These are phyloP conservation scores for Rhizoglyphus robini DNA, from an alignment of 1,140 invertebrate species.

Conservation along the genomic window DNA sequence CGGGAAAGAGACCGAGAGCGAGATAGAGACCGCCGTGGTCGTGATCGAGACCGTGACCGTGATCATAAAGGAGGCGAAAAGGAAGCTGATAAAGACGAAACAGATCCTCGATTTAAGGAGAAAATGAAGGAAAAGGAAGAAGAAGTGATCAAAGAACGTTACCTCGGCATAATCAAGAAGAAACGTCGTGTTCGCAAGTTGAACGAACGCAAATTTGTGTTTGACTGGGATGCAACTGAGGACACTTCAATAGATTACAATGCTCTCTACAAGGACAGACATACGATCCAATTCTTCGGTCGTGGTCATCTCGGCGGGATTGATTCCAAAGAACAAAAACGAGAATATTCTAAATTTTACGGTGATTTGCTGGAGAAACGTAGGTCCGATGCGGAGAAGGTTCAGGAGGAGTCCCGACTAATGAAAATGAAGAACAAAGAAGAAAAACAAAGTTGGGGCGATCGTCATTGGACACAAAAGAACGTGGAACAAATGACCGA, in stretches of 20 bases:
- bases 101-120: slow-evolving; percentile 26
- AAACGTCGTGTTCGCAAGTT: slow-evolving; percentile 76
- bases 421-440: slow-evolving; percentile 90
- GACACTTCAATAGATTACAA: slow-evolving; percentile 98
- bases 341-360: slow-evolving; percentile 92
- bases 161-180: slow-evolving; percentile 82
- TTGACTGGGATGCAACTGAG: slow-evolving; percentile 98
- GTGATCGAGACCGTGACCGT: not conserved
- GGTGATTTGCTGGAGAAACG: slow-evolving; percentile 87
- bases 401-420: slow-evolving; percentile 85
- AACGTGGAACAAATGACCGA: slow-evolving; percentile 89
- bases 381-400: slow-evolving; percentile 89
- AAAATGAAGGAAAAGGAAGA: slow-evolving; percentile 78
- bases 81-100: slow-evolving; percentile 29
- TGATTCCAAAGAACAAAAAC: slow-evolving; percentile 42
- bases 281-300: slow-evolving; percentile 79
- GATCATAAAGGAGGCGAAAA: slow-evolving; percentile 32
- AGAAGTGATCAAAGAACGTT: slow-evolving; percentile 82
- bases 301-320: slow-evolving; percentile 94
- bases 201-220: slow-evolving; percentile 98
- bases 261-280: slow-evolving; percentile 79
- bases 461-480: slow-evolving; percentile 97
- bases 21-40: not conserved
- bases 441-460: slow-evolving; percentile 97
- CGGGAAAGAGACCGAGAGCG: slow-evolving; percentile 4